A percentile compares a stretch with the other conserved stretches of the same genome.
Evolutionary conservation across 2,888 invertebrate species (phyloP).

Genomic region (Calameuta filiformis): DNA sequence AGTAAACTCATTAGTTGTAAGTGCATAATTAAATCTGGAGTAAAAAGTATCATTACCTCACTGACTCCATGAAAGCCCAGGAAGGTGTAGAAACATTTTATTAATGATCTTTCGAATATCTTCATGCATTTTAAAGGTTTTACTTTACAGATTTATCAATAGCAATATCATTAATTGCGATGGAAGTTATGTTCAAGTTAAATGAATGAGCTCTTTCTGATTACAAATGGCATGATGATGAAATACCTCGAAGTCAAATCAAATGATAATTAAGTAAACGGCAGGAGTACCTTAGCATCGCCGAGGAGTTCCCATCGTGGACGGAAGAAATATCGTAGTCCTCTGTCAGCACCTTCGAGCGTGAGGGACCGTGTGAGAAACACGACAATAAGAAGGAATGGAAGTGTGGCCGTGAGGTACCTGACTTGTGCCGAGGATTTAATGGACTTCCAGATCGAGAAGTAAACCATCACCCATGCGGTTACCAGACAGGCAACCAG

Average conservation of each 20-base stretch:
- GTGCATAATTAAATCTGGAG: not conserved
- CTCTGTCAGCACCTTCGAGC: slow-evolving; percentile 87
- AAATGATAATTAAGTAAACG: not conserved
- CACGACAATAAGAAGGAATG: slow-evolving; percentile 87
- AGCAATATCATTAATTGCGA: not conserved
- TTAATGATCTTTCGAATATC: not conserved
- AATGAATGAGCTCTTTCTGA: not conserved
- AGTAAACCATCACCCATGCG: slow-evolving; percentile 95
- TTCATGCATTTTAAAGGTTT: not conserved
- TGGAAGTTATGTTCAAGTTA: not conserved
- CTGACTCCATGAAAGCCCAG: not conserved
- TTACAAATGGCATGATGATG: not conserved
- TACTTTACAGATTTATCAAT: not conserved
- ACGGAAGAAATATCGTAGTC: slow-evolving; percentile 87
- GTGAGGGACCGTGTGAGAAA: slow-evolving; percentile 90
- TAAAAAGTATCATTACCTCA: not conserved
- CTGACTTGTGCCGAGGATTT: slow-evolving; percentile 91
- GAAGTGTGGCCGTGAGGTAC: slow-evolving; percentile 93
- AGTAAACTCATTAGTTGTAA: not conserved
- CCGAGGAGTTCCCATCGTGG: slow-evolving; percentile 86
- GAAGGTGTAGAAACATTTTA: not conserved
- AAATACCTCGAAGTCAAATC: not conserved
- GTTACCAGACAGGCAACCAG: slow-evolving; percentile 88
- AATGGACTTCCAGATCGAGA: slow-evolving; percentile 96
- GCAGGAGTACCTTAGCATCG: slow-evolving; percentile 77